Evolutionary conservation across 1,140 invertebrate genomes (phyloP).

Genomic region (Drosophila grimshawi): DNA sequence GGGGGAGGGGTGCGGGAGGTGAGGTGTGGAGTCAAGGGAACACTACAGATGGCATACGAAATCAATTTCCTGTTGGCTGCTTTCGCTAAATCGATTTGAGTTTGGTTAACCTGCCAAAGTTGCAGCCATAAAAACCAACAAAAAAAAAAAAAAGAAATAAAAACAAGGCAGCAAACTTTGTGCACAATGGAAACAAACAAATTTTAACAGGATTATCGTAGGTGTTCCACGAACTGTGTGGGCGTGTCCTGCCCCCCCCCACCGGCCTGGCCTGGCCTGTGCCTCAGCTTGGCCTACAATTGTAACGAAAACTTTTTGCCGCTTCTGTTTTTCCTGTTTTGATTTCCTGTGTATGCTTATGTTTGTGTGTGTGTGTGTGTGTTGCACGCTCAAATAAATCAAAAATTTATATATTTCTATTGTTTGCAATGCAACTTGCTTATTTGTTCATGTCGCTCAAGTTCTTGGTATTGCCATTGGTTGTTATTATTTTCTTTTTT

Average conservation of each 20-base stretch:
- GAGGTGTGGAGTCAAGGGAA: conserved; percentile 16
- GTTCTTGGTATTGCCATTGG: conserved; percentile 16
- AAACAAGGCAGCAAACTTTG: conserved; percentile 53
- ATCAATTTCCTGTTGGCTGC: conserved; percentile 68
- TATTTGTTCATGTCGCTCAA: conserved; percentile 33
- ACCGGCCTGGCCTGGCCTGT: conserved; percentile 20
- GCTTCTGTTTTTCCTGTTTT: conserved; percentile 72
- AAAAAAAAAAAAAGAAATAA: conserved; percentile 1
- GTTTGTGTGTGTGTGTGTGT: conserved; percentile 21
- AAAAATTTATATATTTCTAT: conserved; percentile 69
- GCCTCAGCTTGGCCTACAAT: conserved; percentile 53
- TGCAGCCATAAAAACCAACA: conserved; percentile 48
- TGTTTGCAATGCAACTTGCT: conserved; percentile 41
- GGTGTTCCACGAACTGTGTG: conserved; percentile 47
- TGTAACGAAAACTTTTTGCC: conserved; percentile 64
- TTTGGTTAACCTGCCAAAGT: conserved; percentile 80
- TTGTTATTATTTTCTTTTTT: not conserved
- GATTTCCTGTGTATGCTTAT: conserved; percentile 35
- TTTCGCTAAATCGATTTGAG: conserved; percentile 74
- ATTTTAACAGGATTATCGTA: conserved; percentile 80
- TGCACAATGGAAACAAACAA: conserved; percentile 74
- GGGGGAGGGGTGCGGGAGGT: conserved; percentile 3
- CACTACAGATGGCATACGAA: conserved; percentile 62
- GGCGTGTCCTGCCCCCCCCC: conserved; percentile 4
- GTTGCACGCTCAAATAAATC: conserved; percentile 80